These are phyloP conservation scores for Venusia cambrica DNA, from an alignment of 2,888 invertebrate genomes.

Conservation along the genomic window DNA sequence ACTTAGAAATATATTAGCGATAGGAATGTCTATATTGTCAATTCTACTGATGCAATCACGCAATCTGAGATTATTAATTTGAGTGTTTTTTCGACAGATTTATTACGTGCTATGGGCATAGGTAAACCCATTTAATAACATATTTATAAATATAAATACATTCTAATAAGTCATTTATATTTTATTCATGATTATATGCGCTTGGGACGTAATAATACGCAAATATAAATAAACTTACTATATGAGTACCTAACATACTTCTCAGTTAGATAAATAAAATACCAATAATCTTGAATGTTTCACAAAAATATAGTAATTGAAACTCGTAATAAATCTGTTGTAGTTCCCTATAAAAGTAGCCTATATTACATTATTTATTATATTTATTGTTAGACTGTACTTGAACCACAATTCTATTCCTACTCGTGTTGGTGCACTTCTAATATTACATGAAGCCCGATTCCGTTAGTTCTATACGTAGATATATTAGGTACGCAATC, in stretches of 20 bases:
- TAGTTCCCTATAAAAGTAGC: constrained; percentile 43
- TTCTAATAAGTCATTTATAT: too few species aligned
- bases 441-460: constrained; percentile 68
- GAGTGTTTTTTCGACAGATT: constrained; percentile 49
- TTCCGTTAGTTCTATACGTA: constrained; percentile 53
- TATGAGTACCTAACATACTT: too few species aligned
- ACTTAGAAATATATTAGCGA: constrained; percentile 48
- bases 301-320: neutral
- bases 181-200: too few species aligned
- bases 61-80: constrained; percentile 47
- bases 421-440: constrained; percentile 76
- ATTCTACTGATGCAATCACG: constrained; percentile 63
- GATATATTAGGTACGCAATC: constrained; percentile 59
- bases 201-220: too few species aligned
- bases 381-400: constrained; percentile 65
- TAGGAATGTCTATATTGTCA: constrained; percentile 75
- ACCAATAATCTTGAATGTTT: too few species aligned
- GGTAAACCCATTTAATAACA: too few species aligned
- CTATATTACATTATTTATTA: constrained; percentile 50
- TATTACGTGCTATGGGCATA: constrained; percentile 33
- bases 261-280: too few species aligned
- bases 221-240: too few species aligned
- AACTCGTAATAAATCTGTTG: constrained; percentile 48
- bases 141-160: too few species aligned
- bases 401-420: constrained; percentile 68